These are phyloP conservation scores for Nannoperca australis DNA, from an alignment of 2,797 vertebrate species.

Conservation along the genomic window DNA sequence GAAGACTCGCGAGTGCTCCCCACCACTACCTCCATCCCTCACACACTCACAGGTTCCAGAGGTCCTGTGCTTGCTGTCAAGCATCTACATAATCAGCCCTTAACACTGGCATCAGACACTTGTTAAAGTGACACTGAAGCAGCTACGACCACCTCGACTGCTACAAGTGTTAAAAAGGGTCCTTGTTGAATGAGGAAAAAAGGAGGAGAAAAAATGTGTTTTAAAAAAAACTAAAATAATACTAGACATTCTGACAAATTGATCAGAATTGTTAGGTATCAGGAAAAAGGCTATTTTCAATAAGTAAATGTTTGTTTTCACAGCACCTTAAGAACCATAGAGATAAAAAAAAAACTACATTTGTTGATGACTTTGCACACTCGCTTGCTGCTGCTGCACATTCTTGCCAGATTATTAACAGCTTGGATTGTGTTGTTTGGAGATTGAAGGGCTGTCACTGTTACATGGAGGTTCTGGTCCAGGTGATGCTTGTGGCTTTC, in stretches of 20 bases:
- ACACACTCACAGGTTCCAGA: conserved; percentile 20
- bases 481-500: too few relatives aligned
- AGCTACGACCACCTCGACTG: conserved; percentile 9
- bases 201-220: too few relatives aligned
- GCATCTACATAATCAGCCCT: conserved; percentile 51
- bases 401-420: too few relatives aligned
- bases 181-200: conserved; percentile 8
- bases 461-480: too few relatives aligned
- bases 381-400: too few relatives aligned
- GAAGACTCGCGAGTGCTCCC: conserved; percentile 2
- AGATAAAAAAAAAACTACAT: background rate
- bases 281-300: background rate
- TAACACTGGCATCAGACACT: conserved; percentile 41
- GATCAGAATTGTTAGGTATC: background rate
- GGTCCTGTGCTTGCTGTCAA: conserved; percentile 38
- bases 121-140: conserved; percentile 38
- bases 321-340: conserved; percentile 4
- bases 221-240: too few relatives aligned
- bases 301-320: conserved; percentile 13
- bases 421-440: too few relatives aligned
- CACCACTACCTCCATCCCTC: conserved; percentile 23
- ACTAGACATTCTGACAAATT: conserved; percentile 19
- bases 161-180: conserved; percentile 3
- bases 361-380: too few relatives aligned
- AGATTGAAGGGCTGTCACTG: too few relatives aligned